Conservation (phyloP, 2,888 invertebrate genomes). For the Luffia ferchaultella region DNA sequence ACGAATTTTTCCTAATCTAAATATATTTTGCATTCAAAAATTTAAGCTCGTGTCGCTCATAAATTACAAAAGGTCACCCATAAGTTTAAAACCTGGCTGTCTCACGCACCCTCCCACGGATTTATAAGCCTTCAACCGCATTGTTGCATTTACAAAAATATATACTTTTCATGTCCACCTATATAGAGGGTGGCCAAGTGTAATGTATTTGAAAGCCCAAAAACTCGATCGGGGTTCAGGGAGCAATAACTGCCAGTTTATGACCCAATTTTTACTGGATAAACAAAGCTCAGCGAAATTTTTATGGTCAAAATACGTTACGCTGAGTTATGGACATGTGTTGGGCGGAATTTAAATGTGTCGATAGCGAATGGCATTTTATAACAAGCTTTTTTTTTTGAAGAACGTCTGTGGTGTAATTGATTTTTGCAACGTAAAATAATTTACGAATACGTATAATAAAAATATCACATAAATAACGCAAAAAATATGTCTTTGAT, state of each 20-base stretch:
- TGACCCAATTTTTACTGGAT: conserved; percentile 52
- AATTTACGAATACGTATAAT: too few species aligned
- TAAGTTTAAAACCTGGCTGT: too few species aligned
- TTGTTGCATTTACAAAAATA: conserved; percentile 26
- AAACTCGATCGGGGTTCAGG: conserved; percentile 56
- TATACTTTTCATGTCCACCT: background rate
- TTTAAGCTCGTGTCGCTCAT: background rate
- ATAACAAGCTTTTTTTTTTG: too few species aligned
- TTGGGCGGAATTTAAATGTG: background rate
- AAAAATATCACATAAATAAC: too few species aligned
- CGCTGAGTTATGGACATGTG: conserved; percentile 23
- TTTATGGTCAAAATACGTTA: conserved; percentile 28
- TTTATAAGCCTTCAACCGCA: conserved; percentile 44
- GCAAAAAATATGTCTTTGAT: too few species aligned
- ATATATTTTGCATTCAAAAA: too few species aligned
- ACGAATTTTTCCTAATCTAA: too few species aligned
- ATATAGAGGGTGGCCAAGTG: conserved; percentile 23
- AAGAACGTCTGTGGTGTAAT: too few species aligned
- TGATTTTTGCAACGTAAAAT: too few species aligned
- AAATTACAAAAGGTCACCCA: background rate
- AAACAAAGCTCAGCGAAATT: conserved; percentile 55
- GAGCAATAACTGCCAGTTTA: conserved; percentile 53
- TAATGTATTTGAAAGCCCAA: conserved; percentile 44
- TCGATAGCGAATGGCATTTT: too few species aligned
- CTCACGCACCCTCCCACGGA: conserved; percentile 29